Base-by-base conservation (phyloP, 2,113 vertebrate species). In the Anhinga anhinga region DNA sequence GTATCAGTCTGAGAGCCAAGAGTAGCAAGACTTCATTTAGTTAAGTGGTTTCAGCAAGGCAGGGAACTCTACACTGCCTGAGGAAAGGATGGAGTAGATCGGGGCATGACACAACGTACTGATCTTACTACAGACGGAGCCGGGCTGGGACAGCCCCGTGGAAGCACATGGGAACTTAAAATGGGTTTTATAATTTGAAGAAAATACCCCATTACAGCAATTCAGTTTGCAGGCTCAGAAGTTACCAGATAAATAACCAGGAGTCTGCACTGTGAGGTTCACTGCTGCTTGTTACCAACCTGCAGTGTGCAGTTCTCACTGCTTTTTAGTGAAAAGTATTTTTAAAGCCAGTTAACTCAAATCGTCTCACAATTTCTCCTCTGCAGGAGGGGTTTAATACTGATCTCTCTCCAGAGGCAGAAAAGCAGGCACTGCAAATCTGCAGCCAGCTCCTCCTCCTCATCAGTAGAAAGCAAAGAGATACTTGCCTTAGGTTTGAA, bases 401-500 rank as follows among this genome's bases (percentile, higher is more conserved):
- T 12, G 8, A 52, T 91, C 14, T 72, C 45, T 61, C 82, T 19
- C 29, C 8, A 13, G 94, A 90, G 49, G 76, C 26, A 74, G 90
- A 76, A 65, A n/a, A 61, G 36, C 40, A 91, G 72, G 52, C 62
- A 65, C 40, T 83, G 55, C 29, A 70, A 40, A 80, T 32, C 38
- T 82, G 59, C 83, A 93, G 69, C 47, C 49, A 63, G 4, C 34
- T 70, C 47, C 36, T 66, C 32, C 42, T 67, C 38, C 34, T 49
- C 4, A 42, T 26, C 78, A 66, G 38, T 13, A 56, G 69, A 58
- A 93, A 82, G 36, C n/a, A 42, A 93, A 74, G 83, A 40, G 40
- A 4, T 20, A 97, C 98, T 98, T 96, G 98, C 99, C 98, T 96
- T 98, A n/a, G 99, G 99, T 97, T 92, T 98, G 98, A 98, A 99